These are phyloP conservation scores for Megathymus violae DNA, from an alignment of 1,140 invertebrate genomes.

Conservation along the genomic window DNA sequence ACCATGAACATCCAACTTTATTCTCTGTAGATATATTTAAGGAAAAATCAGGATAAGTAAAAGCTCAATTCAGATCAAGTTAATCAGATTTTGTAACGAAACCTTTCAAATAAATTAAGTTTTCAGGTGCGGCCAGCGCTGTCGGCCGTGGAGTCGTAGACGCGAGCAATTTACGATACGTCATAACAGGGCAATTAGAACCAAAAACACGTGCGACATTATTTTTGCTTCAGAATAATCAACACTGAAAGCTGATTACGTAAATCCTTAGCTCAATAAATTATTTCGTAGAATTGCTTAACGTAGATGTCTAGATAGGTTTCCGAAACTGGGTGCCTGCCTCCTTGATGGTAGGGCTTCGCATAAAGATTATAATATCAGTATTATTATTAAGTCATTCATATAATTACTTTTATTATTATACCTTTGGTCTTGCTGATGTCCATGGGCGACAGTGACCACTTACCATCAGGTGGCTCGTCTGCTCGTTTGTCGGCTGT, in stretches of 20 bases:
- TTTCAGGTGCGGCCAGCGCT: slow-evolving; percentile 44
- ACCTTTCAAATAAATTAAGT: slow-evolving; percentile 69
- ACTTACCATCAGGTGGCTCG: no score
- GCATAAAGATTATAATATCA: no score
- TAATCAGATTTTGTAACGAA: slow-evolving; percentile 52
- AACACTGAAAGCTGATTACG: slow-evolving; percentile 19
- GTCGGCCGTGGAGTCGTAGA: slow-evolving; percentile 11
- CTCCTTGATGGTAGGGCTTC: no score
- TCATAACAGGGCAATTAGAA: slow-evolving; percentile 30
- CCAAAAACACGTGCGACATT: slow-evolving; percentile 19
- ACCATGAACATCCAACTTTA: slow-evolving; percentile 2
- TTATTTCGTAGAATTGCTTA: no score
- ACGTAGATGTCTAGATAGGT: no score
- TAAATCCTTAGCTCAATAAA: no score
- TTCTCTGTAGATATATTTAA: slow-evolving; percentile 5
- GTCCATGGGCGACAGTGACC: no score
- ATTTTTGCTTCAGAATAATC: slow-evolving; percentile 20
- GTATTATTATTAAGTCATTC: no score
- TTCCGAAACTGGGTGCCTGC: no score
- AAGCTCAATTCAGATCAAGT: slow-evolving; percentile 42
- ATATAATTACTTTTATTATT: no score
- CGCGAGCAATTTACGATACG: slow-evolving; percentile 23
- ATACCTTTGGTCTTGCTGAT: no score
- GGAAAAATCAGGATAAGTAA: slow-evolving; percentile 24
- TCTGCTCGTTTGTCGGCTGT: no score